Base-by-base conservation (phyloP, 2,797 vertebrate species). In the Sorex maritimensis region DNA sequence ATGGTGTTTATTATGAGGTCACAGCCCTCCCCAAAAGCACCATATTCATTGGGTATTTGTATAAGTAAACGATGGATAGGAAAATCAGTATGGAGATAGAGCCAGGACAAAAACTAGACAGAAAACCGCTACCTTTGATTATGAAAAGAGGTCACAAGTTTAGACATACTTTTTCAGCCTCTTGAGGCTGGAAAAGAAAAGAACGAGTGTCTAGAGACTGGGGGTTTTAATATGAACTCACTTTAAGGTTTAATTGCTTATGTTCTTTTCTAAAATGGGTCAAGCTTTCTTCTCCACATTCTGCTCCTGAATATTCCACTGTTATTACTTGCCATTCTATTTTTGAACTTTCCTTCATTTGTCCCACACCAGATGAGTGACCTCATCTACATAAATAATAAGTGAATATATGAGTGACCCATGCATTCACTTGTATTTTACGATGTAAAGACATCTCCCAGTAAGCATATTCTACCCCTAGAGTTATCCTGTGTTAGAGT, bases 401-500 rank as follows among this genome's bases (percentile, higher is more conserved):
- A 52, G 49, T 52, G 49, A 52, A 52, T 52, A 52, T 11, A 14
- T 8, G 49, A 52, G 49, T 52, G 49, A 52, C 44, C 10, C 9
- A 10, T n/a, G 3, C 13, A 69, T 78, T 87, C 21, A 81, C 34
- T 91, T 84, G 77, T 77, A 81, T 12, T 65, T 58, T 69, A 5
- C 21, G 58, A 28, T n/a, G 38, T 26, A 81, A 83, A 82, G 6
- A n/a, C 30, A 24, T 87, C 68, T 17, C 89, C 38, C 77, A 55
- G 75, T 69, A 30, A 0, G 2, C 61, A 69, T 78, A 87, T 92
- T 86, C 24, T 58, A 74, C 30, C 2, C 14, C 86, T 15, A 71
- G 83, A 80, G 58, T 26, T 82, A 46, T 46, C 15, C 11, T 90
- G 19, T 67, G 73, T 85, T 86, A 34, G 87, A 58, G 3, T 73